phyloP scores from a whole-genome alignment of 1,140 invertebrate species.

The Sitobion miscanthi region DNA sequence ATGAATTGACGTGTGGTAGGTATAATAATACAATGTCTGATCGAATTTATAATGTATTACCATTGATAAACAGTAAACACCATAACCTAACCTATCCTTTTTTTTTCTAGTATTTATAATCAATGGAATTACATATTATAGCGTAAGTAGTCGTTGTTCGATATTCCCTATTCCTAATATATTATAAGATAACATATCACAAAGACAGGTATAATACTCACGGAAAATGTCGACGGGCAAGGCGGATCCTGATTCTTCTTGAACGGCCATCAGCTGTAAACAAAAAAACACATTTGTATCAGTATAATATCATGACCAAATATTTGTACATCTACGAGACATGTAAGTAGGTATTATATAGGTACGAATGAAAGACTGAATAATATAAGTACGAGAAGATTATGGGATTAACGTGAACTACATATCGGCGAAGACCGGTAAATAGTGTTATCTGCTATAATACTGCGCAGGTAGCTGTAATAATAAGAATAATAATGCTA shows the following conservation, averaged over 20 bases:
- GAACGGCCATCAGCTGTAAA: constrained; percentile 45
- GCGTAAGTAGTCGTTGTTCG: background rate
- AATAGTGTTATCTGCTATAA: background rate
- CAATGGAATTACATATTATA: too few relatives aligned
- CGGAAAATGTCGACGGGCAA: constrained; percentile 49
- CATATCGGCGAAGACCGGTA: background rate
- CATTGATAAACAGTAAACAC: too few relatives aligned
- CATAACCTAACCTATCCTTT: too few relatives aligned
- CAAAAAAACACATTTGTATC: background rate
- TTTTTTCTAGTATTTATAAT: too few relatives aligned
- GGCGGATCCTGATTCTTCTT: constrained; percentile 53
- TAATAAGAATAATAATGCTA: background rate
- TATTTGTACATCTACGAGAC: background rate
- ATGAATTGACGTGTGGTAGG: too few relatives aligned
- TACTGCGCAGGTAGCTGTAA: background rate
- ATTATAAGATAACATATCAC: background rate
- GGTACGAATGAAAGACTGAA: background rate
- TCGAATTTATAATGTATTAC: background rate
- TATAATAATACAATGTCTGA: background rate
- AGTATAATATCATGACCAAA: background rate
- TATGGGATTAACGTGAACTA: constrained; percentile 29
- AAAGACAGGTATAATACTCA: background rate
- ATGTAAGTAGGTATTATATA: too few relatives aligned
- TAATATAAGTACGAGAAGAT: background rate
- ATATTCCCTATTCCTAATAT: background rate